Evolutionary conservation across 2,113 vertebrate genomes (phyloP).

Genomic region (Aegypius monachus): DNA sequence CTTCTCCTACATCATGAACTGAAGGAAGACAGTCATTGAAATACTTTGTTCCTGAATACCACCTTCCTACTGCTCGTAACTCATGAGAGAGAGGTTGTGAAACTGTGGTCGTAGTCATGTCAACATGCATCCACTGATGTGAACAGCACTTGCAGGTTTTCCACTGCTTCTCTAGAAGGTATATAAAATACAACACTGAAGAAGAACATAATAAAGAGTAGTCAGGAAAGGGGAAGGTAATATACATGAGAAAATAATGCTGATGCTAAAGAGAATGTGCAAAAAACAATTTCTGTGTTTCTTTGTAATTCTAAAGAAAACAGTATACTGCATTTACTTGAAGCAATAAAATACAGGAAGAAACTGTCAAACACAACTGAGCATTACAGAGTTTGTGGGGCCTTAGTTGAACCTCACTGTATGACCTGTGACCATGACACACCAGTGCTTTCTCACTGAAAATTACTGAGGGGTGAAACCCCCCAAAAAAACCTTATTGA

Average conservation of each 20-base stretch:
- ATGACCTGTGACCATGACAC: not conserved
- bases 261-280: not conserved
- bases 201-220: not conserved
- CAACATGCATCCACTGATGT: not conserved
- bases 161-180: not conserved
- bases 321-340: not conserved
- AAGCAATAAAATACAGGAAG: not conserved
- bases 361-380: not conserved
- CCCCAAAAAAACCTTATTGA: too few species aligned
- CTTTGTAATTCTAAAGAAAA: not conserved
- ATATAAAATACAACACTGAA: not conserved
- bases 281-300: not conserved
- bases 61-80: not conserved
- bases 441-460: not conserved
- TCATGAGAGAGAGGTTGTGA: not conserved
- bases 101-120: not conserved
- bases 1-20: not conserved
- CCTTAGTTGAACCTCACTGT: not conserved
- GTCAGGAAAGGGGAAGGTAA: not conserved
- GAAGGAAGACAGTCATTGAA: not conserved
- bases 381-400: not conserved
- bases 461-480: not conserved
- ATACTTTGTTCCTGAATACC: not conserved
- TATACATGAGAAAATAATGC: not conserved
- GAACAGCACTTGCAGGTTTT: not conserved